phyloP scores from a whole-genome alignment of 2,797 vertebrate species.

The Oophaga sylvatica region DNA sequence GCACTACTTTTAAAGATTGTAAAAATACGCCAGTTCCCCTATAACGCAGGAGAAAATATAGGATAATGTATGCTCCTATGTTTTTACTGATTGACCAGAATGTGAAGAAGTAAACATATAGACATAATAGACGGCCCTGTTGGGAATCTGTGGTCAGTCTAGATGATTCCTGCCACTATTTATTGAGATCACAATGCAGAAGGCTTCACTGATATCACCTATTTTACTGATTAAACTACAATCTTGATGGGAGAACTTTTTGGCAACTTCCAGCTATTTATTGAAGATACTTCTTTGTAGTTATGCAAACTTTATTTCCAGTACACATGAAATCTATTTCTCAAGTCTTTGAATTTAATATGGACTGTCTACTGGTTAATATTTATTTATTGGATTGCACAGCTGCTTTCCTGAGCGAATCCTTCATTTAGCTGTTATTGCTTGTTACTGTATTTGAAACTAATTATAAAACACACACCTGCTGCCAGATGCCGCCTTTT shows the following conservation, averaged over 20 bases:
- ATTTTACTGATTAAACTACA: not conserved
- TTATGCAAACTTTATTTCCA: slow-evolving; percentile 2
- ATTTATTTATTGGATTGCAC: slow-evolving; percentile 40
- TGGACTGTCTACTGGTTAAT: slow-evolving; percentile 14
- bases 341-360: not conserved
- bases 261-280: not conserved
- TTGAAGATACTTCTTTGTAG: not conserved
- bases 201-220: not conserved
- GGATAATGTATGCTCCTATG: no score
- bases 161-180: not conserved
- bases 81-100: no score
- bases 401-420: slow-evolving; percentile 15
- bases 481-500: slow-evolving; percentile 59
- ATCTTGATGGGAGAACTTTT: not conserved
- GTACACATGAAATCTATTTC: not conserved
- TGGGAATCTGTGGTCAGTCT: not conserved
- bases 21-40: no score
- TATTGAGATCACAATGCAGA: not conserved
- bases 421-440: slow-evolving; percentile 51
- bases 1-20: no score
- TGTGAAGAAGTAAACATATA: no score
- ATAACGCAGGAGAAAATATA: no score
- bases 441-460: slow-evolving; percentile 64
- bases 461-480: slow-evolving; percentile 69
- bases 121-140: not conserved